Conservation (phyloP, 1,140 invertebrate genomes). For the Drosophila orosa region DNA sequence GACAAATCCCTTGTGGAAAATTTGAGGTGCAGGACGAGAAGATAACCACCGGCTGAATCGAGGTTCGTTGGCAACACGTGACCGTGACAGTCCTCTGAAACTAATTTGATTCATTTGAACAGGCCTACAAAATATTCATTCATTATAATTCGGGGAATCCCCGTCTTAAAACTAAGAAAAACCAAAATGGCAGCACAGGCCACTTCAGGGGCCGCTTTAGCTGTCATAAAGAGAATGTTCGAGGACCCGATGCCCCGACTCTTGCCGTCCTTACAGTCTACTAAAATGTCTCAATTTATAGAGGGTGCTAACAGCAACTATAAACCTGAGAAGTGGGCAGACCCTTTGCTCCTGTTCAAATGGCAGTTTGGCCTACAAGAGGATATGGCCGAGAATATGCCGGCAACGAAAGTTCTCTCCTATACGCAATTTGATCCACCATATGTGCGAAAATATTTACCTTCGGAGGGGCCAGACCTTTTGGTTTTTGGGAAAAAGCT, state of each 20-base stretch:
- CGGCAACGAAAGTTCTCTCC: neutral
- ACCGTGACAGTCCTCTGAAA: neutral
- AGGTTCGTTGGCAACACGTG: neutral
- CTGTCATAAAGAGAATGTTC: neutral
- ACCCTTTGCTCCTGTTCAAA: conserved; percentile 1
- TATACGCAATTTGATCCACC: no score
- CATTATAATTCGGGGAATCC: neutral
- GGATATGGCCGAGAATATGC: neutral
- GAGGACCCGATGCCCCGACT: neutral
- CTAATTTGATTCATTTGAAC: neutral
- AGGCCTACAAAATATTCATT: neutral
- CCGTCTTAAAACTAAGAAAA: neutral
- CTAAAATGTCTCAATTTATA: neutral
- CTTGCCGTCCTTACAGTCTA: neutral
- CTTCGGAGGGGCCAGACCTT: no score
- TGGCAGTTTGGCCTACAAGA: neutral
- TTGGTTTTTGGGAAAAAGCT: neutral
- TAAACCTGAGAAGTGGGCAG: neutral
- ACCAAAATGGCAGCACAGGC: neutral
- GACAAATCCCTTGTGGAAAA: neutral
- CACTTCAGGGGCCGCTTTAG: neutral
- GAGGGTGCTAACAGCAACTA: neutral
- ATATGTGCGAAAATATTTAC: no score
- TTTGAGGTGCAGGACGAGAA: neutral
- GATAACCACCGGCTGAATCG: neutral